phyloP scores from a whole-genome alignment of 2,888 invertebrate genomes.

The Chrysina gloriosa region DNA sequence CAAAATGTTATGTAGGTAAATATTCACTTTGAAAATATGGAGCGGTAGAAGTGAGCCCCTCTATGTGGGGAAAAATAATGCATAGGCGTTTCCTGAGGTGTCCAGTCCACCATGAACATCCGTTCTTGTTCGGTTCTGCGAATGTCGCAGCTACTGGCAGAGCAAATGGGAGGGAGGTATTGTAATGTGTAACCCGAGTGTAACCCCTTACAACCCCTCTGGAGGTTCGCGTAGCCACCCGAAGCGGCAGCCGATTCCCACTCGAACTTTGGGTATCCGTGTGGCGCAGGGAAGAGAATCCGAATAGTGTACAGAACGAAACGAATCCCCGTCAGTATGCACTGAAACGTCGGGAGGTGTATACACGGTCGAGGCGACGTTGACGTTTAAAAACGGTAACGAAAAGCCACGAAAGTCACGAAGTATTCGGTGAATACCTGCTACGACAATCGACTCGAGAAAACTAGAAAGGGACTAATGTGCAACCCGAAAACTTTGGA shows the following conservation, averaged over 20 bases:
- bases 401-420: conserved; percentile 7
- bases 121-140: conserved; percentile 44
- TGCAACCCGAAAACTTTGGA: conserved; percentile 23
- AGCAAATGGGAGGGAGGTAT: conserved; percentile 54
- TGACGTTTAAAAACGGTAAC: conserved; percentile 17
- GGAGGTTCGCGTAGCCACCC: conserved; percentile 52
- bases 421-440: conserved; percentile 7
- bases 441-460: neutral
- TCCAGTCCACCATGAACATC: conserved; percentile 42
- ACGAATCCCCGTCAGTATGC: conserved; percentile 34
- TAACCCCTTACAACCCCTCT: conserved; percentile 57
- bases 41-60: conserved; percentile 17
- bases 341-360: conserved; percentile 19
- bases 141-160: conserved; percentile 51
- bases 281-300: conserved; percentile 45
- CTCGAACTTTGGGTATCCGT: conserved; percentile 49
- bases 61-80: conserved; percentile 33
- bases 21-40: too few relatives aligned
- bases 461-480: neutral
- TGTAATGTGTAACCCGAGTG: conserved; percentile 57
- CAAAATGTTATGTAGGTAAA: too few relatives aligned
- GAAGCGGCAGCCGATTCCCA: conserved; percentile 55
- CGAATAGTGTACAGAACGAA: conserved; percentile 22
- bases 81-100: conserved; percentile 41
- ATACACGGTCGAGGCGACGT: conserved; percentile 2